Percentiles rank a stretch among this genome's conserved stretches.
Evolutionary conservation across 1,140 invertebrate genomes (phyloP).

Genomic region (Oryzaephilus surinamensis): DNA sequence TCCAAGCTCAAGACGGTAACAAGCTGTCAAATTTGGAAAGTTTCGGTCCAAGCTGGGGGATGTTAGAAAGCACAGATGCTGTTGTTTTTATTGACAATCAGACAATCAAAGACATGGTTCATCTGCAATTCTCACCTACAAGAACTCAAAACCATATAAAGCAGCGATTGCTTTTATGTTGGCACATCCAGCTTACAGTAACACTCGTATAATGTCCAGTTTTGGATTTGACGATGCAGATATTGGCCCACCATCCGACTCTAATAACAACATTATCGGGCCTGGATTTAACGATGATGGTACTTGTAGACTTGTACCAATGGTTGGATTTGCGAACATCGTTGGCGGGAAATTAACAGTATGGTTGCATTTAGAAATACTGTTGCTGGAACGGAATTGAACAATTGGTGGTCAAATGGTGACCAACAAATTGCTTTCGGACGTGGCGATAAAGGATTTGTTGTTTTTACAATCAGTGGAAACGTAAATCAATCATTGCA

Average conservation of each 20-base stretch:
- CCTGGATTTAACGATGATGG: constrained; percentile 54
- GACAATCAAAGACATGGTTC: constrained; percentile 48
- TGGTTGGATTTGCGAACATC: constrained; percentile 85
- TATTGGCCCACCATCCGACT: constrained; percentile 49
- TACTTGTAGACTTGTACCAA: constrained; percentile 59
- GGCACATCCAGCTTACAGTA: constrained; percentile 70
- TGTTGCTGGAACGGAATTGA: constrained; percentile 42
- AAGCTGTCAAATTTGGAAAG: constrained; percentile 32
- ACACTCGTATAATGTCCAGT: constrained; percentile 69
- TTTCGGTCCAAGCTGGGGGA: constrained; percentile 44
- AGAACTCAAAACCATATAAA: constrained; percentile 49
- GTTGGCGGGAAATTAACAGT: constrained; percentile 70
- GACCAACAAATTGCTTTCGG: constrained; percentile 68
- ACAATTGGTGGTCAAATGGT: constrained; percentile 64
- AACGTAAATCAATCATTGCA: constrained; percentile 45
- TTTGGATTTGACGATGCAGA: constrained; percentile 46
- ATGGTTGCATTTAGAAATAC: constrained; percentile 69
- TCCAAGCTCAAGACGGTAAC: constrained; percentile 41
- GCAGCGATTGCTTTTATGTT: constrained; percentile 75
- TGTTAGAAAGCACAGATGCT: constrained; percentile 42
- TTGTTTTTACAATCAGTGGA: constrained; percentile 60
- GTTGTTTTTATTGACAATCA: constrained; percentile 56
- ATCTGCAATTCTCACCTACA: constrained; percentile 46
- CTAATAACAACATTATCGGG: constrained; percentile 49
- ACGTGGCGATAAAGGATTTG: constrained; percentile 56